Evolutionary conservation across 2,113 vertebrate genomes (phyloP).

Genomic region (Condylura cristata): DNA sequence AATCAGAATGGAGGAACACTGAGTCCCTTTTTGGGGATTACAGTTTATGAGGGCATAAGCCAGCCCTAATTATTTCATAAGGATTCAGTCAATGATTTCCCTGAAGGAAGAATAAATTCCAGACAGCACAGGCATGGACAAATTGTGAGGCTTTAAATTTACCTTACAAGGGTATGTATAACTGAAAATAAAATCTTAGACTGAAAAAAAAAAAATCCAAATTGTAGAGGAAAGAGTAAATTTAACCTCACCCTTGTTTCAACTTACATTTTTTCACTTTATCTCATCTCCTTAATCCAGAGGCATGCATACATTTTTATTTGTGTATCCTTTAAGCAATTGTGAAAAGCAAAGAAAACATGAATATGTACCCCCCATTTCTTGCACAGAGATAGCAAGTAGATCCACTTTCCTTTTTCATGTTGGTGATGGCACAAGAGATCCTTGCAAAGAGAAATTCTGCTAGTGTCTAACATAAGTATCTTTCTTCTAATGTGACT

Average conservation of each 20-base stretch:
- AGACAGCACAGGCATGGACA: neutral
- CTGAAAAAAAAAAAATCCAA: neutral
- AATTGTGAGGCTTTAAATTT: neutral
- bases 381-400: neutral
- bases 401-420: neutral
- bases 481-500: neutral
- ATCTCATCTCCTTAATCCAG: neutral
- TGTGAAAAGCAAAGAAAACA: neutral
- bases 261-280: neutral
- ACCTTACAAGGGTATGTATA: neutral
- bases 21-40: neutral
- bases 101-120: neutral
- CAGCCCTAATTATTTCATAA: slow-evolving; percentile 12
- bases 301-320: neutral
- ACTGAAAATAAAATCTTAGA: neutral
- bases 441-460: neutral
- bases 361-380: neutral
- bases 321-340: neutral
- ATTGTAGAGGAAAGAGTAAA: neutral
- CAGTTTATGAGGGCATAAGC: neutral
- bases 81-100: neutral
- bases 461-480: neutral
- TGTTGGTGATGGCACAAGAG: neutral
- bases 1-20: neutral
- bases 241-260: neutral